Evolutionary conservation across 1,140 invertebrate genomes (phyloP).

Genomic region (Rhagoletis pomonella): DNA sequence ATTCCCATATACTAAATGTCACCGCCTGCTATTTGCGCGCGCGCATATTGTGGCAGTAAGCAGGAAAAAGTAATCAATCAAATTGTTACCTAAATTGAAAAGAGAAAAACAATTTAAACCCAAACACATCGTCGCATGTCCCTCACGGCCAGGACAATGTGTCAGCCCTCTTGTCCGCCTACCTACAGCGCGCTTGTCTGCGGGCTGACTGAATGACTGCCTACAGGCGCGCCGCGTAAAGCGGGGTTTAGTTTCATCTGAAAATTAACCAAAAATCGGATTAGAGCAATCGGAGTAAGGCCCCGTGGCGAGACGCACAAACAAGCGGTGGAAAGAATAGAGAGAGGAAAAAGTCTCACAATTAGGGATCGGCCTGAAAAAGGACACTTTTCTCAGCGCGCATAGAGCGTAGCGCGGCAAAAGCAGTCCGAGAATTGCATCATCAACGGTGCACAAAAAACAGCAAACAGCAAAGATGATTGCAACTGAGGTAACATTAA

Average conservation of each 20-base stretch:
- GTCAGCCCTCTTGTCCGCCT: conserved; percentile 32
- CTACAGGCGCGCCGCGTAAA: neutral
- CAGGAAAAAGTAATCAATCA: conserved; percentile 51
- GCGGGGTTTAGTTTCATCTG: conserved; percentile 32
- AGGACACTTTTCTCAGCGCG: conserved; percentile 7
- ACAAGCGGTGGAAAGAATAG: neutral
- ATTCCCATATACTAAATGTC: conserved; percentile 52
- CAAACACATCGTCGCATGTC: neutral
- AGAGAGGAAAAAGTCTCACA: neutral
- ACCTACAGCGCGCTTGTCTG: neutral
- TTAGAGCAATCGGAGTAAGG: conserved; percentile 17
- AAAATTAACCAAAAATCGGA: conserved; percentile 47
- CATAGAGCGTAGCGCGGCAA: neutral
- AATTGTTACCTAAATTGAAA: conserved; percentile 52
- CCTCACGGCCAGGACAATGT: neutral
- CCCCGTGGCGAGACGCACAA: neutral
- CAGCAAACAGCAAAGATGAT: neutral
- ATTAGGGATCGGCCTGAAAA: neutral
- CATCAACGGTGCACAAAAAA: neutral
- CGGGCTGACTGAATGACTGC: neutral
- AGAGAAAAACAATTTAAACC: neutral
- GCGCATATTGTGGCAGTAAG: conserved; percentile 14
- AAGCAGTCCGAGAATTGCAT: neutral
- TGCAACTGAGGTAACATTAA: conserved; percentile 20
- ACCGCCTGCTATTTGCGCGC: conserved; percentile 25